Base-by-base conservation (phyloP, 2,888 invertebrate genomes). In the Archaeoteleia sp. region DNA sequence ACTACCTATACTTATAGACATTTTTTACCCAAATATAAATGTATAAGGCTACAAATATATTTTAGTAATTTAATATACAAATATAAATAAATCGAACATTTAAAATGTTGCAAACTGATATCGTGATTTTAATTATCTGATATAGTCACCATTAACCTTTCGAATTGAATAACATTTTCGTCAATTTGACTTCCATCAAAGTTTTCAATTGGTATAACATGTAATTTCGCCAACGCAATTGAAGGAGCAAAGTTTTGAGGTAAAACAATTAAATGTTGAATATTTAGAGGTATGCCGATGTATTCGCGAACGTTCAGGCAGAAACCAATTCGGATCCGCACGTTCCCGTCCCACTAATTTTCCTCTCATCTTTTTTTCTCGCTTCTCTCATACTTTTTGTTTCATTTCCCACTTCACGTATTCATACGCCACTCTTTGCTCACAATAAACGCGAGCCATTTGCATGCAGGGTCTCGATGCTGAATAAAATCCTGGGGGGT, bases 361-460 rank as follows among this genome's bases (percentile, higher is more conserved):
- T 15, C 15, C 46, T 25, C 14, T 10, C 46, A 58, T 46, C 54
- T 32, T 53, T 46, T 61, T 63, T 48, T 37, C 51, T 54, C 43
- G 30, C 35, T 40, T 57, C 34, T 10, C 57, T 49, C 15, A 17
- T 60, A 40, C 49, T 67, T 75, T 76, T 74, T 70, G 71, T 77
- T 79, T 76, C 75, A 74, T 79, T 77, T 75, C 71, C 77, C 78
- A 79, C 78, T 82, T 81, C 78, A 79, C 79, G 74, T 80, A 81
- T 82, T 81, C 80, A 80, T 82, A 78, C 75, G 65, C 71, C 58
- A 71, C 76, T 79, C 79, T 81, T 80, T 82, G 77, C 78, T 80
- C 74, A 80, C 79, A 82, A 83, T 83, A 80, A 82, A 79, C 75
- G 76, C 73, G 69, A 72, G 75, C 80, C 80, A 82, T 83, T 83